Base-by-base conservation (phyloP, 2,888 invertebrate genomes). In the Lacanobia oleracea region DNA sequence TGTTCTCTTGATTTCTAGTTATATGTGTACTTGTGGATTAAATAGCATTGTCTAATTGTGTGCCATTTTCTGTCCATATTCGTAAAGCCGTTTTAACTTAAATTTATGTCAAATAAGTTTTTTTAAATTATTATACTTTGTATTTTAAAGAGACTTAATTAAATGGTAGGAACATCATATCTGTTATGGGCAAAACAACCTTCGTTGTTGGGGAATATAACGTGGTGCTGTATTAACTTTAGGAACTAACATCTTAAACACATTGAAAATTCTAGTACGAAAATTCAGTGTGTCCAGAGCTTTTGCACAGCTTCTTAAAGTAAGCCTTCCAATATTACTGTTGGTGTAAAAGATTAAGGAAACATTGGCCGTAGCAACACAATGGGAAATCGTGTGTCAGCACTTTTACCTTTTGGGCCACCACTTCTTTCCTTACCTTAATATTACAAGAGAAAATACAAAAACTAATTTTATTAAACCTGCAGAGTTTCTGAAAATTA, bases 281-380 rank as follows among this genome's bases (percentile, higher is more conserved):
- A 27, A 37, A 45, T 56, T 50, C 18, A 23, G 23, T 64, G 59
- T 27, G 21, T 27, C 33, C 51, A 40, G 9, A 71, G 61, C 45
- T 43, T 48, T 70, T 51, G 23, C 16, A 51, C 21, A 53, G 48
- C 59, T 54, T 50, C 37, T 27, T 65, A 8, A 45, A 43, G 54
- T 54, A 62, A 72, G 56, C 78, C 23, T 45, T 56, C 12, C 10
- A 67, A 65, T 73, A 78, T 72, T 63, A 54, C 48, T 72, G 62
- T 72, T 66, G 53, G 21, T 54, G 67, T 27, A 72, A 72, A 54
- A 78, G 27, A 62, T 50, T 71, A 56, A 5, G n/a, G 56, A 45
- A 12, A 61, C 23, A 53, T 43, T 62, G 23, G n/a, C 9, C 43
- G 21, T 57, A 62, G 33, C 21, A 21, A 51, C 33, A 66, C 21